Conservation (phyloP, 2,797 vertebrate genomes). For the Allenopithecus nigroviridis region DNA sequence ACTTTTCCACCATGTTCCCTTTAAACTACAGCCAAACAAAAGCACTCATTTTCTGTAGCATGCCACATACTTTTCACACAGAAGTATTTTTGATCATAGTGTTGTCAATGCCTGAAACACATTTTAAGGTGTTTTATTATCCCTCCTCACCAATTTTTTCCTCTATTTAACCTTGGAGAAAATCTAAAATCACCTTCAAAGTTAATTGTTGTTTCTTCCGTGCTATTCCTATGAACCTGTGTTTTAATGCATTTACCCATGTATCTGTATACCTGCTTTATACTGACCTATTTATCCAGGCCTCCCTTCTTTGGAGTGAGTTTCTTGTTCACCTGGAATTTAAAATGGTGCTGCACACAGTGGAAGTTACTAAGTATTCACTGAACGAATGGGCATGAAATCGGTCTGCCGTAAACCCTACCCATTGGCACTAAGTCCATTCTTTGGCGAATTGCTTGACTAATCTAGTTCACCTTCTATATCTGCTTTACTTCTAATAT, state of each 20-base stretch:
- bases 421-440: not conserved
- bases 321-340: not conserved
- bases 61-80: not conserved
- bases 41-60: not conserved
- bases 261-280: not conserved
- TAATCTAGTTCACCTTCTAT: not conserved
- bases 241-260: not conserved
- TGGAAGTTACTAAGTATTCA: not conserved
- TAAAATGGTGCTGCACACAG: not conserved
- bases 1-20: not conserved
- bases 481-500: not conserved
- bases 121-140: not conserved
- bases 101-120: not conserved
- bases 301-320: not conserved
- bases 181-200: not conserved
- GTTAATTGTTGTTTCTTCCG: not conserved
- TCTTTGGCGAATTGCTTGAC: not conserved
- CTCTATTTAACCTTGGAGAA: constrained; percentile 36
- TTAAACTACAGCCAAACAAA: not conserved
- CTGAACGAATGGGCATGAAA: not conserved
- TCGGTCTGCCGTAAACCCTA: too few relatives aligned
- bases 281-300: not conserved
- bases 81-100: not conserved
- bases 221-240: not conserved
- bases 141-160: not conserved